Evolutionary conservation across 2,113 vertebrate genomes (phyloP).

Genomic region (Ancistrus triradiatus): DNA sequence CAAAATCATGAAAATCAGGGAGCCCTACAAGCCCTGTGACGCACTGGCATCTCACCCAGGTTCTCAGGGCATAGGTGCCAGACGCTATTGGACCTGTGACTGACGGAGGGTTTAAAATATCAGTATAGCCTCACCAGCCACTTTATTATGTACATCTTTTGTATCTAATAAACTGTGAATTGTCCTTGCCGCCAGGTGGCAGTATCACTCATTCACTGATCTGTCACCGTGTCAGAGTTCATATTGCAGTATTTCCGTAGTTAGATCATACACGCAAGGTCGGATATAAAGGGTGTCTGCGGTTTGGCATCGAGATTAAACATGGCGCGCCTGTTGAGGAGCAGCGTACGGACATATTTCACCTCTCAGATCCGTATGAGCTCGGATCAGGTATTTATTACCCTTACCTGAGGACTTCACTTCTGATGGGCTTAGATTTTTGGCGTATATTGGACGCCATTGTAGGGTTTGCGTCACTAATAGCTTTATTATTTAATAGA

Average conservation of each 20-base stretch:
- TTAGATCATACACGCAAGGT: slow-evolving; percentile 14
- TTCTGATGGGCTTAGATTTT: not conserved
- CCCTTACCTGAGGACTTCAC: not conserved
- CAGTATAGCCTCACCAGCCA: too few relatives aligned
- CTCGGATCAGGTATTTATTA: slow-evolving; percentile 67
- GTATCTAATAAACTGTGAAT: too few relatives aligned
- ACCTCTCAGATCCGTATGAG: slow-evolving; percentile 58
- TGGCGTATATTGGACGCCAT: not conserved
- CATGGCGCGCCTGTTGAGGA: slow-evolving; percentile 49
- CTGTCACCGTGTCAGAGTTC: not conserved
- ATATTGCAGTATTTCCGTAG: not conserved
- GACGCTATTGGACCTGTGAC: too few relatives aligned
- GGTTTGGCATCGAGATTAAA: slow-evolving; percentile 37
- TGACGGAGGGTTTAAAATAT: too few relatives aligned
- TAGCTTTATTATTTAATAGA: too few relatives aligned
- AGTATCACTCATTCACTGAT: not conserved
- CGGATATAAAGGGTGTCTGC: not conserved
- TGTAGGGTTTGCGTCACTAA: not conserved
- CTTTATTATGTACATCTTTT: too few relatives aligned
- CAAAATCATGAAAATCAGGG: too few relatives aligned
- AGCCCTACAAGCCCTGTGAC: too few relatives aligned
- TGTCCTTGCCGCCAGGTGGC: not conserved
- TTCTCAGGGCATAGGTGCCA: too few relatives aligned
- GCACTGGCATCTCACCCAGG: too few relatives aligned
- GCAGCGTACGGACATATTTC: slow-evolving; percentile 49